Evolutionary conservation across 2,113 vertebrate genomes (phyloP), one percentile per base, ranked within the genome.

Genomic region (Chlorodrepanis virens): DNA sequence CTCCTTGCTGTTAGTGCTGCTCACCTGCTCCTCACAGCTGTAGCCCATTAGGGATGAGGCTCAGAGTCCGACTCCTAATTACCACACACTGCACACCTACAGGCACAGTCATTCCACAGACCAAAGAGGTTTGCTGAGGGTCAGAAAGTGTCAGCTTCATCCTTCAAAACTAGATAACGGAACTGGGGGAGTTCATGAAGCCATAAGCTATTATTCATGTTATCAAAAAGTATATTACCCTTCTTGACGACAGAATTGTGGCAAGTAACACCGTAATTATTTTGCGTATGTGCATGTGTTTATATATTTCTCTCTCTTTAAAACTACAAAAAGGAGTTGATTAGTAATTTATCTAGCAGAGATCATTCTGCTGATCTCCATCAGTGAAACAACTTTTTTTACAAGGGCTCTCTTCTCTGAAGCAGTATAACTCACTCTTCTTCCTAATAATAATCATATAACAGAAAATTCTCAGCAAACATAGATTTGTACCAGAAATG

Each of bases 21-120:
- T 57, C 56, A n/a, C 56, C 56, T 57, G 56, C 21, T n/a, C 2
- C 33, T 35, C 56, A 35, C 56, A 57, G 33, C 56, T 57, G 33
- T 0, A 7, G 14, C 56, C 22, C 56, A 57, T 3, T 57, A 3
- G 56, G 56, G 56, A 57, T 23, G 21, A 23, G 21, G 21, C 21
- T 57, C 0, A 0, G 54, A 23, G 33, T 14, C 56, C 14, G 22
- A 23, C 9, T 15, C 56, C 56, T 33, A n/a, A 7, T 7, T 2
- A 35, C 21, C 56, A 35, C 56, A n/a, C 10, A n/a, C 33, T 57
- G 21, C 11, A 9, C 1, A 1, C 33, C 33, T 35, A 35, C 22
- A 35, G 22, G 21, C 40, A 37, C 35, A 74, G 16, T 39, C 21
- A n/a, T 42, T 76, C 21, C 40, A 24, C 44, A 86, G 63, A 22